A percentile compares a stretch with the other conserved stretches of the same genome.
Conservation (phyloP, 1,140 invertebrate genomes). For the Drosophila nebulosa region DNA sequence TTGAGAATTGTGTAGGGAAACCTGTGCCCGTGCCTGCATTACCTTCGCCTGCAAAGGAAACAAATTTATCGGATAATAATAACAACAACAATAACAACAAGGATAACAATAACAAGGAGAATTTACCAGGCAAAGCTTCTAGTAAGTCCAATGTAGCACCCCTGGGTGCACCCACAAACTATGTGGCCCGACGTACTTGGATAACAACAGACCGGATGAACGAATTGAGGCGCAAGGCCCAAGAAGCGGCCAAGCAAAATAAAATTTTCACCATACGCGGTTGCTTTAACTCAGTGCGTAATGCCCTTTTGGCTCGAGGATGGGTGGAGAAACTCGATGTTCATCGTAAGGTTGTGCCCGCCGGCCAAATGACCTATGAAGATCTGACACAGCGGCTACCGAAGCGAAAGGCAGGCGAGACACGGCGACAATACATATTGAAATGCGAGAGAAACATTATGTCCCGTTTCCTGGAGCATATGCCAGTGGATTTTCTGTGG, state of each 20-base stretch:
- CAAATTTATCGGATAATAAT: constrained; percentile 13
- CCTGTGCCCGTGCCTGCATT: background rate
- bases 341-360: constrained; percentile 80
- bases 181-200: constrained; percentile 72
- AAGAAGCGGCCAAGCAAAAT: constrained; percentile 82
- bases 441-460: constrained; percentile 85
- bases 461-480: constrained; percentile 85
- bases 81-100: constrained; percentile 44
- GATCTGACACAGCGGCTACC: constrained; percentile 75
- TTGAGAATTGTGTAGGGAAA: constrained; percentile 16
- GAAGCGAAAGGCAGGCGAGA: constrained; percentile 73
- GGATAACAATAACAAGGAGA: constrained; percentile 55
- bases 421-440: constrained; percentile 67
- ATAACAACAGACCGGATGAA: constrained; percentile 82
- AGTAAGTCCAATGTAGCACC: constrained; percentile 27
- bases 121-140: constrained; percentile 13
- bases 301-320: constrained; percentile 83
- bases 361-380: constrained; percentile 72
- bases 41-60: background rate
- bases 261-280: constrained; percentile 82
- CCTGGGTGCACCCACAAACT: constrained; percentile 58
- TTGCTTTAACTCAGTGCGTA: constrained; percentile 74
- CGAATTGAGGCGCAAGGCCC: constrained; percentile 81
- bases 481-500: constrained; percentile 93
- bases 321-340: constrained; percentile 86